Evolutionary conservation across 2,888 invertebrate species (phyloP).

Genomic region (Ophioninae sp.): DNA sequence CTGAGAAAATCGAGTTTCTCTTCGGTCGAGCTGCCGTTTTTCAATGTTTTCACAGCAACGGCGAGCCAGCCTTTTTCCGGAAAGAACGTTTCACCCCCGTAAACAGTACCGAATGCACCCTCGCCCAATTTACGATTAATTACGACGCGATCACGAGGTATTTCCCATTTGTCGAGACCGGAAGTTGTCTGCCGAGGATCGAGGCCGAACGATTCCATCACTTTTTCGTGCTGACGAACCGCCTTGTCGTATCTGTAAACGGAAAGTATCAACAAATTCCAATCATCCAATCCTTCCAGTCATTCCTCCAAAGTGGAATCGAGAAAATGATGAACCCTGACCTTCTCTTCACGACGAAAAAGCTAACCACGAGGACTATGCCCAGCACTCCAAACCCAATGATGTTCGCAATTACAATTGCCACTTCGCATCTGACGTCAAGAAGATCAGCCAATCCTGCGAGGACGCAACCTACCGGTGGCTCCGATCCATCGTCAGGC

Average conservation of each 20-base stretch:
- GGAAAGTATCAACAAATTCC: neutral
- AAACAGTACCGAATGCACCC: conserved; percentile 96
- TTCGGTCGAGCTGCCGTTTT: conserved; percentile 90
- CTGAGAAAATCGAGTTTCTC: conserved; percentile 95
- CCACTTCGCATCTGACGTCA: conserved; percentile 87
- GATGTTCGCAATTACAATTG: conserved; percentile 86
- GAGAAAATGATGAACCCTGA: conserved; percentile 69
- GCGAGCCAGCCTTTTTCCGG: conserved; percentile 89
- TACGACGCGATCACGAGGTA: conserved; percentile 91
- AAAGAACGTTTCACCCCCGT: conserved; percentile 93
- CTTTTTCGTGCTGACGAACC: conserved; percentile 85
- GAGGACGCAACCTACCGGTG: conserved; percentile 85
- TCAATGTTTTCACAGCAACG: conserved; percentile 94
- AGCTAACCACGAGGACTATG: conserved; percentile 84
- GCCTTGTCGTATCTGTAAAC: conserved; percentile 84
- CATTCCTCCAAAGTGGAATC: neutral
- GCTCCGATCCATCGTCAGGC: conserved; percentile 87
- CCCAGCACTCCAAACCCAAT: conserved; percentile 84
- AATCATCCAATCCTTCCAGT: neutral
- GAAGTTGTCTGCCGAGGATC: conserved; percentile 82
- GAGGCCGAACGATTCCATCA: conserved; percentile 88
- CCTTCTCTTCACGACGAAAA: conserved; percentile 85
- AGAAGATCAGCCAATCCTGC: conserved; percentile 86
- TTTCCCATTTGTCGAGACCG: conserved; percentile 93
- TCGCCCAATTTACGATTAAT: conserved; percentile 93